A percentile compares a stretch with the other conserved stretches of the same genome.
phyloP scores from a whole-genome alignment of 2,888 invertebrate species.

The Caenorhabditis drosophilae region DNA sequence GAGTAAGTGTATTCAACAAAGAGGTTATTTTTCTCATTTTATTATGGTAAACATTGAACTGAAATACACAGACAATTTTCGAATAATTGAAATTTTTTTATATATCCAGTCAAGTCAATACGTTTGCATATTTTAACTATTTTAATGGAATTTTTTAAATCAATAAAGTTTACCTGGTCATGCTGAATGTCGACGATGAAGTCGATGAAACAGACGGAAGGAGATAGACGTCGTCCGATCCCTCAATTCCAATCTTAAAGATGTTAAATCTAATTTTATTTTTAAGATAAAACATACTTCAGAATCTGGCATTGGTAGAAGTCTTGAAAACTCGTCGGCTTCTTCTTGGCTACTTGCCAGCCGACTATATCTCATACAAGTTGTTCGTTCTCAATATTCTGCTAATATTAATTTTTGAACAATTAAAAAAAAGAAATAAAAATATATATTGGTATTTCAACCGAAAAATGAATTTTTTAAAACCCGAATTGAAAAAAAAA shows the following conservation, averaged over 20 bases:
- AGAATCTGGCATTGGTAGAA: slow-evolving; percentile 53
- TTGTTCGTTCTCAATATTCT: slow-evolving; percentile 15
- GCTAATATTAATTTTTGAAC: slow-evolving; percentile 3
- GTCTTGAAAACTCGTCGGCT: slow-evolving; percentile 49
- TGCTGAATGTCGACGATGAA: slow-evolving; percentile 51
- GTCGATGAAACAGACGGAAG: slow-evolving; percentile 59
- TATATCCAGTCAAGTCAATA: too few relatives aligned
- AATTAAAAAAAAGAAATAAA: slow-evolving; percentile 2
- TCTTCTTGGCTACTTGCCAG: slow-evolving; percentile 55
- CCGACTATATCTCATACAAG: slow-evolving; percentile 61
- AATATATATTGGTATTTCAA: too few relatives aligned
- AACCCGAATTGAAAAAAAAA: too few relatives aligned
- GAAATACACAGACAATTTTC: too few relatives aligned
- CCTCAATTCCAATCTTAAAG: slow-evolving; percentile 50
- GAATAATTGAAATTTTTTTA: too few relatives aligned
- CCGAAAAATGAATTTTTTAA: neutral
- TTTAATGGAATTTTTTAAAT: too few relatives aligned
- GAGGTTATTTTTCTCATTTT: too few relatives aligned
- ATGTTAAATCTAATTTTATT: neutral
- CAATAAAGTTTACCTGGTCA: slow-evolving; percentile 51
- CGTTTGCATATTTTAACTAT: too few relatives aligned
- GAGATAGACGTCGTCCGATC: slow-evolving; percentile 66
- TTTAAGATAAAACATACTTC: slow-evolving; percentile 23
- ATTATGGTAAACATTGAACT: too few relatives aligned
- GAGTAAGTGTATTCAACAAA: too few relatives aligned